phyloP scores from a whole-genome alignment of 2,888 invertebrate species.

The Habroteleia sp. region DNA sequence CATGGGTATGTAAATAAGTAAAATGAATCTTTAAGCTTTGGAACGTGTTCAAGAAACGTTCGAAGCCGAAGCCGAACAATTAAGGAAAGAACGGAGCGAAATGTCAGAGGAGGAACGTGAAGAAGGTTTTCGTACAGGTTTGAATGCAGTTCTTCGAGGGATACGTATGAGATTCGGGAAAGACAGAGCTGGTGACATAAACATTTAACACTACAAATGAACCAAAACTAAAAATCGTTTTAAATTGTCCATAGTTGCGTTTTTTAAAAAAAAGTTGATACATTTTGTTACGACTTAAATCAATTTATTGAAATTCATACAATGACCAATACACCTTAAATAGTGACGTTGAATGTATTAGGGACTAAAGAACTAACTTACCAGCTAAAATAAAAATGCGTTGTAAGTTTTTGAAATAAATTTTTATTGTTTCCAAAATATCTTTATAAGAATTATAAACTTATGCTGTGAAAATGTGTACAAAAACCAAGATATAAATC shows the following conservation, averaged over 20 bases:
- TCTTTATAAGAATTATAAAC: slow-evolving; percentile 51
- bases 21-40: slow-evolving; percentile 85
- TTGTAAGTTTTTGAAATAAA: slow-evolving; percentile 44
- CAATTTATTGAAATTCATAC: no score
- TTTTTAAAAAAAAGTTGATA: no score
- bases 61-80: slow-evolving; percentile 82
- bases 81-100: slow-evolving; percentile 66
- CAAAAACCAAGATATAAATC: slow-evolving; percentile 26
- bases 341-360: no score
- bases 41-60: slow-evolving; percentile 86
- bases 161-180: slow-evolving; percentile 71
- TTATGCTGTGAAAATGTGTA: slow-evolving; percentile 42
- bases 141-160: slow-evolving; percentile 73
- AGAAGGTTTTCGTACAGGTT: slow-evolving; percentile 70
- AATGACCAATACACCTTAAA: no score
- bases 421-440: slow-evolving; percentile 55
- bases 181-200: slow-evolving; percentile 33
- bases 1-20: no score
- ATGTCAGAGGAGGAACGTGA: slow-evolving; percentile 56
- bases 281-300: no score
- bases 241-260: no score
- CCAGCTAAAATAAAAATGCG: not conserved
- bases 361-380: no score
- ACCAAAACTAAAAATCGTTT: no score
- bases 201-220: slow-evolving; percentile 22